phyloP scores from a whole-genome alignment of 1,140 invertebrate genomes.

The Formica exsecta region DNA sequence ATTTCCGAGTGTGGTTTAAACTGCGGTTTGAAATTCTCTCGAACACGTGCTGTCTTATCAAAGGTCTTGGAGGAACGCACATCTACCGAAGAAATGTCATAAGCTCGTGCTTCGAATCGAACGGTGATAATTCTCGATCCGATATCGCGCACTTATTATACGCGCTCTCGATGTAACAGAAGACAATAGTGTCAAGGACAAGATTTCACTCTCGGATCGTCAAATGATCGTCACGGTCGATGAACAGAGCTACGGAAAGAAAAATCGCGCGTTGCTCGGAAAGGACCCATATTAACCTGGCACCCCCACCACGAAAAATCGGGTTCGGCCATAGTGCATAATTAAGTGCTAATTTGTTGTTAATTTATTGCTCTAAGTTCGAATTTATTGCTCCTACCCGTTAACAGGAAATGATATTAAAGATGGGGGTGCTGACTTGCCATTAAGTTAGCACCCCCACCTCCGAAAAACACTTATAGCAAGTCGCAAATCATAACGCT shows the following conservation, averaged over 20 bases:
- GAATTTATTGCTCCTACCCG: too few relatives aligned
- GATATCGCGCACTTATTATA: not conserved
- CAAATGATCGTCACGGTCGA: slow-evolving; percentile 64
- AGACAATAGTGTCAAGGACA: slow-evolving; percentile 76
- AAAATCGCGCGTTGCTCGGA: slow-evolving; percentile 34
- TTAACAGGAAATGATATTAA: too few relatives aligned
- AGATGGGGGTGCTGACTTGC: too few relatives aligned
- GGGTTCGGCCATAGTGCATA: too few relatives aligned
- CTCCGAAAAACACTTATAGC: too few relatives aligned
- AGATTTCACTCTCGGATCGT: slow-evolving; percentile 74
- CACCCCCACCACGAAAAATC: too few relatives aligned
- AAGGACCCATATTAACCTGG: not conserved
- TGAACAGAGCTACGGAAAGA: slow-evolving; percentile 17
- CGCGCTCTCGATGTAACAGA: slow-evolving; percentile 26
- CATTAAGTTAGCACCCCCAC: too few relatives aligned
- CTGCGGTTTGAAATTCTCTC: not conserved
- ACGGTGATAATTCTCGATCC: not conserved
- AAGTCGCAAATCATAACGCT: too few relatives aligned
- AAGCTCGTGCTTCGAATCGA: not conserved
- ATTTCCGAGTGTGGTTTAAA: not conserved
- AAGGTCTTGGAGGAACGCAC: not conserved
- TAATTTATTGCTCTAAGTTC: too few relatives aligned
- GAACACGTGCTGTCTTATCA: not conserved
- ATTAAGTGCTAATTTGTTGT: too few relatives aligned
- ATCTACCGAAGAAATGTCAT: not conserved